Evolutionary conservation across 2,113 vertebrate genomes (phyloP).

Genomic region (Tragelaphus buxtoni): DNA sequence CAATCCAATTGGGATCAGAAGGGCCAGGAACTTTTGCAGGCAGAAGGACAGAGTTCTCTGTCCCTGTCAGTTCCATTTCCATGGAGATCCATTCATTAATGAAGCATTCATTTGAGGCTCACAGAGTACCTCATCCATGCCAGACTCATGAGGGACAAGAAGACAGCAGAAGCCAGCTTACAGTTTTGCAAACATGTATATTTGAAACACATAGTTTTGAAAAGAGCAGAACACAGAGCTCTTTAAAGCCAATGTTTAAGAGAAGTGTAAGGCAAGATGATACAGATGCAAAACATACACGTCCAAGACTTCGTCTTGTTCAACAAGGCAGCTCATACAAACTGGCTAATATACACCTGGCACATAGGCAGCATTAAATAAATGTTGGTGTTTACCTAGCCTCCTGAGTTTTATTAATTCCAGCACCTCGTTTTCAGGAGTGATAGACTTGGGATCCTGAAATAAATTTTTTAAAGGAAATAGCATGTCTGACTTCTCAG

Average conservation of each 20-base stretch:
- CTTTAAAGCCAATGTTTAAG: slow-evolving; percentile 26
- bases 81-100: slow-evolving; percentile 50
- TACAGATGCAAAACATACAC: not conserved
- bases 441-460: not conserved
- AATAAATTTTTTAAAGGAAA: slow-evolving; percentile 17
- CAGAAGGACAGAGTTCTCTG: slow-evolving; percentile 10
- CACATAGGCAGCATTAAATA: not conserved
- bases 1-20: slow-evolving; percentile 55
- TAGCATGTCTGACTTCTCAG: not conserved
- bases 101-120: slow-evolving; percentile 16
- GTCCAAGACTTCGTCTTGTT: slow-evolving; percentile 32
- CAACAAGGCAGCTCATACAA: slow-evolving; percentile 20
- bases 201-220: slow-evolving; percentile 39
- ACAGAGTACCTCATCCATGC: not conserved
- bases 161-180: not conserved
- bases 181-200: slow-evolving; percentile 14
- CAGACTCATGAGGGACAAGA: not conserved
- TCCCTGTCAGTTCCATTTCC: slow-evolving; percentile 50
- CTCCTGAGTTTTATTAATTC: not conserved
- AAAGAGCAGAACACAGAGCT: slow-evolving; percentile 27
- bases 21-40: slow-evolving; percentile 1
- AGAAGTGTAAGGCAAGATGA: not conserved
- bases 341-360: not conserved
- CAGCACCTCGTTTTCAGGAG: not conserved
- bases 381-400: not conserved